Evolutionary conservation across 1,140 invertebrate species (phyloP), one percentile per base, ranked within the genome.

Genomic region (Antheraea mylitta): DNA sequence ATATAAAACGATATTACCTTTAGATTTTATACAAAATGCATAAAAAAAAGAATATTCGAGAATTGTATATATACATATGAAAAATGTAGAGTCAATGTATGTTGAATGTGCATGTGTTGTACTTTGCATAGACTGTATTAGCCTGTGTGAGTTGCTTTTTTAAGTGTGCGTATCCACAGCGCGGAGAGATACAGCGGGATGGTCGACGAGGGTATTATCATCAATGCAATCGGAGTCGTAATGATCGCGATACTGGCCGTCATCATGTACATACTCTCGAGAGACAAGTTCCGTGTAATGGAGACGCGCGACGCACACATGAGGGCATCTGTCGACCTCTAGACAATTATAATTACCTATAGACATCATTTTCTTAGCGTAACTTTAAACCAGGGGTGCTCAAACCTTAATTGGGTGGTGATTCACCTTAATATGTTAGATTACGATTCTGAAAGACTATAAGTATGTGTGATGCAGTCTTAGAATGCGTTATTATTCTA

Each of bases 211-310:
- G 95, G 94, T 7, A 94, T 96, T 68, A 94, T 97, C 70, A 93
- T 97, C 81, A 97, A 97, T 87, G 94, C 95, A 8, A 93, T 97
- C 74, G 96, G 95, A 22, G 94, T 96, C 75, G 93, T 94, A 68
- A 89, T 97, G 77, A 93, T 97, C 68, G 95, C 94, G 63, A 93
- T 96, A 72, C 94, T 94, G 64, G 95, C 96, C 66, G 92, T 97
- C 68, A 93, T 96, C 65, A 89, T 91, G 80, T 92, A 92, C 71
- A 92, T 92, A 72, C 71, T 91, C 61, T 87, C 89, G 58, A 87
- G 91, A 58, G 78, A 92, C 71, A 91, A 91, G 71, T 92, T 93
- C 79, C 78, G 83, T 60, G 72, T 83, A 18, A 73, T 79, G 3
- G 80, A 87, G 42, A 69, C 82, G 19, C 80, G 86, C 58, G 86